Base-by-base conservation (phyloP, 2,888 invertebrate genomes). In the Ichneumoninae sp. region DNA sequence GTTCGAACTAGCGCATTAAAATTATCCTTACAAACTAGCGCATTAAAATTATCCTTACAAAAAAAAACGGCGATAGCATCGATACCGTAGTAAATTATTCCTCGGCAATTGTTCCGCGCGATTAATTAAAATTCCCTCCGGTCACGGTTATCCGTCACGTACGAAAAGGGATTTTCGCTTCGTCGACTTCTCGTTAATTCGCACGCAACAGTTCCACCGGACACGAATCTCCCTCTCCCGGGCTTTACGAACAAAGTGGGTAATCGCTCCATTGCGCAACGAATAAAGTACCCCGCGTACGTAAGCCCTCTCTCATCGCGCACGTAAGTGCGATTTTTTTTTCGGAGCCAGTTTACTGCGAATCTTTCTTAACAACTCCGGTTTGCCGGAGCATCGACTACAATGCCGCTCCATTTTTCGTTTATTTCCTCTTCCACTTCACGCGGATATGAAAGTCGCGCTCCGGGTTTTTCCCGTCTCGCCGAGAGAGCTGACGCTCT, bases 261-360 rank as follows among this genome's bases (percentile, higher is more conserved):
- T 57, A 68, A 77, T 44, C 19, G 40, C 40, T 68, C 57, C 44
- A 50, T 79, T 79, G 71, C 52, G 65, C 63, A 79, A 71, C 71
- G 26, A 54, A 73, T 52, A 65, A 71, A 79, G 40, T 65, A 52
- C 10, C n/a, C 40, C 13, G 60, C 40, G 44, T 44, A 47, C 63
- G 36, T 36, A 30, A 54, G 50, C 52, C 19, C 30, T 10, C 8
- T 30, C 10, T 44, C 26, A 22, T 8, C 1, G 63, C 30, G 16
- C 30, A 63, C 63, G 30, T 33, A n/a, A 60, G 26, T 63, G 16
- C 16, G 16, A 33, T 47, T 47, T 40, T 47, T 47, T 63, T 60
- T 33, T 33, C 33, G 10, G 6, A 63, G 33, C 33, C 2, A 4
- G 16, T 63, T 63, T 63, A 33, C 33, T n/a, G 30, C 16, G 6